A percentile compares a stretch with the other conserved stretches of the same genome.
phyloP scores from a whole-genome alignment of 2,888 invertebrate species.

The Antheraea yamamai region DNA sequence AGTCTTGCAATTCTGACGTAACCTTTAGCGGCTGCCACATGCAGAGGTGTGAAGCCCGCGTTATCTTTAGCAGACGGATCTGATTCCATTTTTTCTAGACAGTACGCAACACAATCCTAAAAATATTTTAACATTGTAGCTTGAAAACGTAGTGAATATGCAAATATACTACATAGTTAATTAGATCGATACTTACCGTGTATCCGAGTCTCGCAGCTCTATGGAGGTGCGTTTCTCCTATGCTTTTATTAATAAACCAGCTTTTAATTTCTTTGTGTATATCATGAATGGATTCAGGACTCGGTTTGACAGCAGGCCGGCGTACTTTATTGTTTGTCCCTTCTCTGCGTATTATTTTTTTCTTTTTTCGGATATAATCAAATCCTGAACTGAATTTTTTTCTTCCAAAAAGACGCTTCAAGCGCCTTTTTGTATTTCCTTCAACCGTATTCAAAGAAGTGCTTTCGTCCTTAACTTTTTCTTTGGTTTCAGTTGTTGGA shows the following conservation, averaged over 20 bases:
- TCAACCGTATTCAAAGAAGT: conserved; percentile 56
- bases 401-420: conserved; percentile 85
- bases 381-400: conserved; percentile 92
- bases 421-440: conserved; percentile 76
- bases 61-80: conserved; percentile 95
- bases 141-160: conserved; percentile 7
- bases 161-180: conserved; percentile 20
- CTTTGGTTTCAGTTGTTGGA: conserved; percentile 66
- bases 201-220: conserved; percentile 94
- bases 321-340: conserved; percentile 71
- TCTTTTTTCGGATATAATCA: conserved; percentile 94
- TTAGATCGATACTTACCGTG: conserved; percentile 83
- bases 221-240: conserved; percentile 96
- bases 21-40: conserved; percentile 95
- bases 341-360: conserved; percentile 85
- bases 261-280: conserved; percentile 92
- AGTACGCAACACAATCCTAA: conserved; percentile 94
- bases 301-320: conserved; percentile 77
- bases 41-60: conserved; percentile 95
- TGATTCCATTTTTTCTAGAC: conserved; percentile 91
- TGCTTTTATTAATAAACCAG: conserved; percentile 96
- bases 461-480: conserved; percentile 65
- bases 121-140: conserved; percentile 31
- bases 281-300: conserved; percentile 87
- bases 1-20: conserved; percentile 93